These are phyloP conservation scores for Limenitis arthemis DNA, from an alignment of 2,888 invertebrate species.

Conservation along the genomic window DNA sequence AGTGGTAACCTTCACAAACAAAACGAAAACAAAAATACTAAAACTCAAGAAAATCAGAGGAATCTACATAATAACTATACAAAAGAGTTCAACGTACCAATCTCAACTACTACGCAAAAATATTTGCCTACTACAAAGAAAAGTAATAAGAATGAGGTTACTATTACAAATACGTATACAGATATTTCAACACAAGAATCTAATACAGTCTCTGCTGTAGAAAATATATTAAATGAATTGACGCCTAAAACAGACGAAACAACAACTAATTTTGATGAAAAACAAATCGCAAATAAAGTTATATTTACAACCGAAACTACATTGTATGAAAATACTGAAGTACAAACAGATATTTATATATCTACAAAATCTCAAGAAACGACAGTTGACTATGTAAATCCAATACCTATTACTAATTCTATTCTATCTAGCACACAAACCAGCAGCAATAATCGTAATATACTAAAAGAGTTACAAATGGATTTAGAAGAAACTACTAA, in stretches of 20 bases:
- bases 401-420: too few species aligned
- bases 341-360: not conserved
- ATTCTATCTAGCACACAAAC: too few species aligned
- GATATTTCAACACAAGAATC: not conserved
- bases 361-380: not conserved
- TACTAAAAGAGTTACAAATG: too few species aligned
- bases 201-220: not conserved
- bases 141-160: not conserved
- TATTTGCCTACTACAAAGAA: conserved; percentile 3
- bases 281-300: not conserved
- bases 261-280: not conserved
- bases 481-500: not conserved
- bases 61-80: conserved; percentile 55
- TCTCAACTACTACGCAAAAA: conserved; percentile 6
- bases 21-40: conserved; percentile 54
- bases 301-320: not conserved
- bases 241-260: not conserved
- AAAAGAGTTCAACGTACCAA: conserved; percentile 4
- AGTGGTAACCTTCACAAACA: conserved; percentile 35
- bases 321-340: not conserved
- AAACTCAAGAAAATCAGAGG: conserved; percentile 60
- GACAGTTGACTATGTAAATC: not conserved
- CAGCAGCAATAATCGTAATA: too few species aligned
- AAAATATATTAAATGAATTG: not conserved
- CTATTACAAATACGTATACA: not conserved